Evolutionary conservation across 2,113 vertebrate genomes (phyloP).

Genomic region (Embiotoca jacksoni): DNA sequence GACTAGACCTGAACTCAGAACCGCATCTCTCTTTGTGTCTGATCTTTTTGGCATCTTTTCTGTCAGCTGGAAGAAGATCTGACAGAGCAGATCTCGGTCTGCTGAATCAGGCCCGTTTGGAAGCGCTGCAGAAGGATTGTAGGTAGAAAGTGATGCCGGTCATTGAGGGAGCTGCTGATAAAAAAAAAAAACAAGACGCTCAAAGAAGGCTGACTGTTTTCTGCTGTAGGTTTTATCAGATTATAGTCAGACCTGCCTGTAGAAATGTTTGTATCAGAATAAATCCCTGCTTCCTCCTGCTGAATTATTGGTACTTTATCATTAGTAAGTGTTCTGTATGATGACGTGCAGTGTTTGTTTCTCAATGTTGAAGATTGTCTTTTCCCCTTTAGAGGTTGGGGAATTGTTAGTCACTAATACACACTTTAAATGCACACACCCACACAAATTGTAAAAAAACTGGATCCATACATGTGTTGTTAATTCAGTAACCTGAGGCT

Average conservation of each 20-base stretch:
- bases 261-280: no score
- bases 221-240: neutral
- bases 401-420: neutral
- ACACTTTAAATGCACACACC: neutral
- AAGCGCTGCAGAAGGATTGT: neutral
- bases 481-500: neutral
- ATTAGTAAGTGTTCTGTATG: no score
- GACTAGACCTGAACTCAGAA: neutral
- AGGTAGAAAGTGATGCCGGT: no score
- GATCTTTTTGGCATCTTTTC: slow-evolving; percentile 14
- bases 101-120: neutral
- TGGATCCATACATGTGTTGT: neutral
- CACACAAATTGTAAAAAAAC: neutral
- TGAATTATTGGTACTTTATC: no score
- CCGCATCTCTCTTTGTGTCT: neutral
- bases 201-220: neutral
- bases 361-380: no score
- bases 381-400: no score
- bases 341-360: no score
- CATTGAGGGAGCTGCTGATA: no score
- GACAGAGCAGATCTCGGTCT: neutral
- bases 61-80: slow-evolving; percentile 1
- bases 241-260: neutral
- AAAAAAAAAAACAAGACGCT: no score
- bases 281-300: no score